phyloP scores from a whole-genome alignment of 2,888 invertebrate species.

The Leucophenga montana region DNA sequence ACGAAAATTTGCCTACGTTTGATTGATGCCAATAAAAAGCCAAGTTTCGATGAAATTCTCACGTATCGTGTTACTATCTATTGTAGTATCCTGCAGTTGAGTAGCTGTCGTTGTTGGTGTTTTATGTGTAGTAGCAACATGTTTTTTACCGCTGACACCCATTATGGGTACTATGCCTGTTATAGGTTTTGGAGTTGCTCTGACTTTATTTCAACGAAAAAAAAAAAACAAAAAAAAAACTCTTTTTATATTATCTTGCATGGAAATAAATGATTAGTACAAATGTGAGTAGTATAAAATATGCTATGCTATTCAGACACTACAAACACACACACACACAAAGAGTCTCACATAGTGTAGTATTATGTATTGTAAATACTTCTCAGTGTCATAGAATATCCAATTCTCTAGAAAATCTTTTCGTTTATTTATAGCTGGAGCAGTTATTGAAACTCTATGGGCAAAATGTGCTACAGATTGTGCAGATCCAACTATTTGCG shows the following conservation, averaged over 20 bases:
- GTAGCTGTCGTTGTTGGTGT: constrained; percentile 32
- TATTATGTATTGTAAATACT: constrained; percentile 33
- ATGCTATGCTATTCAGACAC: too few species aligned
- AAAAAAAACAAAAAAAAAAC: neutral
- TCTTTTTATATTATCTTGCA: neutral
- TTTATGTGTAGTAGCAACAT: constrained; percentile 31
- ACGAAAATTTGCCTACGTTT: too few species aligned
- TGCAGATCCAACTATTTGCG: neutral
- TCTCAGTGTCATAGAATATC: constrained; percentile 74
- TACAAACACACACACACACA: too few species aligned
- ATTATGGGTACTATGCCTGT: constrained; percentile 47
- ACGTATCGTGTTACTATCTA: constrained; percentile 35
- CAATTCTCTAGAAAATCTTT: constrained; percentile 82
- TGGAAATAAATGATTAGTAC: too few species aligned
- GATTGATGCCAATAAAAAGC: constrained; percentile 9
- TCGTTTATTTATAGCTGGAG: constrained; percentile 62
- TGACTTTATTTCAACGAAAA: constrained; percentile 36
- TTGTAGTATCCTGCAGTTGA: constrained; percentile 26
- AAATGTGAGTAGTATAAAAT: too few species aligned
- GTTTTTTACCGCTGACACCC: constrained; percentile 49
- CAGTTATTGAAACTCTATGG: too few species aligned
- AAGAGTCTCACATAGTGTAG: too few species aligned
- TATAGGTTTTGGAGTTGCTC: constrained; percentile 39
- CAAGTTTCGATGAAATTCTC: constrained; percentile 48
- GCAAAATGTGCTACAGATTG: neutral